Evolutionary conservation across 2,113 vertebrate species (phyloP).

Genomic region (Sylvietta virens): DNA sequence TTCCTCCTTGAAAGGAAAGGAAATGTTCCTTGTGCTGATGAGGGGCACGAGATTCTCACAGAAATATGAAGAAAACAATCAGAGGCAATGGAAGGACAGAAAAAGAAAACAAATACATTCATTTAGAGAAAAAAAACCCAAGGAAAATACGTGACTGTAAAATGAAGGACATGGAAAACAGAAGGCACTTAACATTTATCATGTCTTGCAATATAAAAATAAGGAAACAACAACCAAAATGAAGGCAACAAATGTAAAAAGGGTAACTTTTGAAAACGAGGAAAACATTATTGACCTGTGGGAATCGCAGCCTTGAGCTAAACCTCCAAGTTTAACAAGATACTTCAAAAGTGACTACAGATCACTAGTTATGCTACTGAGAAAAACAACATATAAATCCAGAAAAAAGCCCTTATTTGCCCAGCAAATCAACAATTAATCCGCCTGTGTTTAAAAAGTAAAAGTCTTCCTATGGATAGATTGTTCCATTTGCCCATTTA

Average conservation of each 20-base stretch:
- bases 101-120: background rate
- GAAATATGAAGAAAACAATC: background rate
- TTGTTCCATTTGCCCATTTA: background rate
- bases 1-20: background rate
- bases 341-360: background rate
- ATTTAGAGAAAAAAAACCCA: background rate
- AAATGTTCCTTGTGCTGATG: background rate
- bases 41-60: background rate
- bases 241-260: constrained; percentile 35
- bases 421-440: background rate
- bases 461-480: background rate
- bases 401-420: background rate
- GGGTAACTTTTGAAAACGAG: background rate
- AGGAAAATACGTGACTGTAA: background rate
- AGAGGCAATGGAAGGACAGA: background rate
- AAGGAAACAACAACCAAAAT: constrained; percentile 18
- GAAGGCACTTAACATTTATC: constrained; percentile 57
- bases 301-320: background rate
- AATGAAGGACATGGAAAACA: background rate
- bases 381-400: background rate
- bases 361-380: background rate
- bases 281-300: background rate
- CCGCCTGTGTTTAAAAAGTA: background rate
- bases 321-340: background rate
- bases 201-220: constrained; percentile 24